phyloP scores from a whole-genome alignment of 2,888 invertebrate genomes.

The Plemyria rubiginata region DNA sequence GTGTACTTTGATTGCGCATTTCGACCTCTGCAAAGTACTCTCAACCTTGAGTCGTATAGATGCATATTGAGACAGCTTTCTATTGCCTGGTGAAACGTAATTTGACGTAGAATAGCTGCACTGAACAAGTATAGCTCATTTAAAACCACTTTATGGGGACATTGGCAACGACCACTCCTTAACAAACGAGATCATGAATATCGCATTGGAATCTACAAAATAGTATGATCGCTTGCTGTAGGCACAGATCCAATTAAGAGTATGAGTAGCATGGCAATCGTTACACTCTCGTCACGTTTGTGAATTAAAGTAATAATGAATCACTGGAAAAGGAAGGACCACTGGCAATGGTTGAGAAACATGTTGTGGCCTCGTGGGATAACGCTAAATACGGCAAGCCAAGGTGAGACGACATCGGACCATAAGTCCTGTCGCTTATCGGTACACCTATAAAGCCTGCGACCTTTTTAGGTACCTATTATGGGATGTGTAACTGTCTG shows the following conservation, averaged over 20 bases:
- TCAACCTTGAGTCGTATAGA: slow-evolving; percentile 47
- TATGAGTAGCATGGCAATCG: slow-evolving; percentile 19
- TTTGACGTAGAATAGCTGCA: slow-evolving; percentile 23
- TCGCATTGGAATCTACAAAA: slow-evolving; percentile 6
- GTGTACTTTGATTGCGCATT: slow-evolving; percentile 42
- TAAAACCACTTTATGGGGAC: slow-evolving; percentile 8
- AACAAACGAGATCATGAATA: background rate
- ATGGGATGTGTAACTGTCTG: slow-evolving; percentile 33
- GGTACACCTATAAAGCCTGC: slow-evolving; percentile 45
- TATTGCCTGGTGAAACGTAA: slow-evolving; percentile 35
- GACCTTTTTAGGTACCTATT: slow-evolving; percentile 42
- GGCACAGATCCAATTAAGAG: slow-evolving; percentile 24
- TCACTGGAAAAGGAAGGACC: slow-evolving; percentile 63
- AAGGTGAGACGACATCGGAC: slow-evolving; percentile 74
- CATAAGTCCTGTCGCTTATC: slow-evolving; percentile 59
- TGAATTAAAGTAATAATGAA: slow-evolving; percentile 56
- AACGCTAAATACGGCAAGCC: slow-evolving; percentile 73
- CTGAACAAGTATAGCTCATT: slow-evolving; percentile 11
- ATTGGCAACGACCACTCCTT: slow-evolving; percentile 9
- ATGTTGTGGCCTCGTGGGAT: slow-evolving; percentile 72
- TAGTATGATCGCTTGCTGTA: slow-evolving; percentile 17
- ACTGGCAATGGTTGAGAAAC: slow-evolving; percentile 64
- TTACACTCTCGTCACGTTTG: slow-evolving; percentile 43
- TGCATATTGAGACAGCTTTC: slow-evolving; percentile 44
- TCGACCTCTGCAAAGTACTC: slow-evolving; percentile 39